These are phyloP conservation scores for Labeo catla DNA, from an alignment of 2,113 vertebrate species.

Conservation along the genomic window DNA sequence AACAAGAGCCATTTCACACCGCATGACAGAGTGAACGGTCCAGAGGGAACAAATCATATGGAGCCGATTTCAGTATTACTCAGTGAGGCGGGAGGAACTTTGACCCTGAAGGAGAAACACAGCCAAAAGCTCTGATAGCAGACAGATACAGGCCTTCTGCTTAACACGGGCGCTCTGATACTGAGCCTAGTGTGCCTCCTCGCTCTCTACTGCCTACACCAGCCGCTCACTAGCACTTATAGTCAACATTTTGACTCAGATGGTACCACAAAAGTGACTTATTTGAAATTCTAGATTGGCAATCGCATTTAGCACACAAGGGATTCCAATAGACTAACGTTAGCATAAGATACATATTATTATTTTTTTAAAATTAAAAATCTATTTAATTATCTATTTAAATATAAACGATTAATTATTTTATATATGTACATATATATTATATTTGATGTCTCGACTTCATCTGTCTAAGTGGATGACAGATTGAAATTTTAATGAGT, in stretches of 20 bases:
- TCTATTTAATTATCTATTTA: too few relatives aligned
- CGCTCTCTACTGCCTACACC: not conserved
- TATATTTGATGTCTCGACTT: too few relatives aligned
- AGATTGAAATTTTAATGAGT: too few relatives aligned
- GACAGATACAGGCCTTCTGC: not conserved
- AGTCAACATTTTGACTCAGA: not conserved
- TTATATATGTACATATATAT: too few relatives aligned
- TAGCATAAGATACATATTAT: too few relatives aligned
- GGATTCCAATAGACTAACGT: not conserved
- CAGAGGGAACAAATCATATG: constrained; percentile 11
- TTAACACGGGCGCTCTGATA: not conserved
- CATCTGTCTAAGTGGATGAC: too few relatives aligned
- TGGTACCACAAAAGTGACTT: not conserved
- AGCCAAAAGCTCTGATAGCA: constrained; percentile 10
- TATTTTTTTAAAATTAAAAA: too few relatives aligned
- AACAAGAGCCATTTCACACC: constrained; percentile 41
- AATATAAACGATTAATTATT: too few relatives aligned
- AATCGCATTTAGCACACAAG: not conserved
- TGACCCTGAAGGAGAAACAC: constrained; percentile 9
- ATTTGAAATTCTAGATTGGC: not conserved
- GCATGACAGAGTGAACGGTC: constrained; percentile 7
- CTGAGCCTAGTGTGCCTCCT: not conserved
- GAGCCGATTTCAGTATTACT: constrained; percentile 31
- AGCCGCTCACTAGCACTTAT: not conserved
- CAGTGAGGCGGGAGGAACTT: constrained; percentile 19